Conservation (phyloP, 2,113 vertebrate genomes). For the Gnathonemus longibarbis region DNA sequence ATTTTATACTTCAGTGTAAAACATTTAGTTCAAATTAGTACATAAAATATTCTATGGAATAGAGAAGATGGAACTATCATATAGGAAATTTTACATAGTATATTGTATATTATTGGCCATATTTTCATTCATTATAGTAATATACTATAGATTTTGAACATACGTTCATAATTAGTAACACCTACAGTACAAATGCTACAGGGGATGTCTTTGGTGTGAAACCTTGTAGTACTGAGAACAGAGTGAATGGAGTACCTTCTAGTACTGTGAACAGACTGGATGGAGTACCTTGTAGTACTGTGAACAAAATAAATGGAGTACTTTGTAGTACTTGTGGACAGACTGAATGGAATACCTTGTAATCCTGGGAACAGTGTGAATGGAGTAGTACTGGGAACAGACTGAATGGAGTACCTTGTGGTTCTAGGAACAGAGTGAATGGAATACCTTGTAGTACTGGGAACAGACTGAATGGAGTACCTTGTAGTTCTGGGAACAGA, state of each 20-base stretch:
- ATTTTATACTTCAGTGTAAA: background rate
- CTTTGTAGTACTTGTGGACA: background rate
- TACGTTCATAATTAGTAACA: background rate
- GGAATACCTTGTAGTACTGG: background rate
- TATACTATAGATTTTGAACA: background rate
- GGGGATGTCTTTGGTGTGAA: background rate
- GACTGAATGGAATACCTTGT: background rate
- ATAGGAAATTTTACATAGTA: background rate
- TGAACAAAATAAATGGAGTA: background rate
- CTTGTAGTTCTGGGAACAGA: background rate
- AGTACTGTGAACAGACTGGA: background rate
- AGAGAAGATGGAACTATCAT: background rate
- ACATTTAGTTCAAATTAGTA: background rate
- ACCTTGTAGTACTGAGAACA: background rate
- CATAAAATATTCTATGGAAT: background rate
- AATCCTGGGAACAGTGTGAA: background rate
- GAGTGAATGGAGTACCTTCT: background rate
- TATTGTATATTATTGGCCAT: background rate
- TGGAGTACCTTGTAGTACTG: background rate
- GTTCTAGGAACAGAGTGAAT: background rate
- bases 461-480: background rate
- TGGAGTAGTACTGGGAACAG: too few relatives aligned
- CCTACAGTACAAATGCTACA: background rate
- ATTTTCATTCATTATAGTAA: background rate
- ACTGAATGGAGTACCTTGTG: background rate